These are phyloP conservation scores for Brachyptera risi DNA, from an alignment of 2,888 invertebrate species.

Conservation along the genomic window DNA sequence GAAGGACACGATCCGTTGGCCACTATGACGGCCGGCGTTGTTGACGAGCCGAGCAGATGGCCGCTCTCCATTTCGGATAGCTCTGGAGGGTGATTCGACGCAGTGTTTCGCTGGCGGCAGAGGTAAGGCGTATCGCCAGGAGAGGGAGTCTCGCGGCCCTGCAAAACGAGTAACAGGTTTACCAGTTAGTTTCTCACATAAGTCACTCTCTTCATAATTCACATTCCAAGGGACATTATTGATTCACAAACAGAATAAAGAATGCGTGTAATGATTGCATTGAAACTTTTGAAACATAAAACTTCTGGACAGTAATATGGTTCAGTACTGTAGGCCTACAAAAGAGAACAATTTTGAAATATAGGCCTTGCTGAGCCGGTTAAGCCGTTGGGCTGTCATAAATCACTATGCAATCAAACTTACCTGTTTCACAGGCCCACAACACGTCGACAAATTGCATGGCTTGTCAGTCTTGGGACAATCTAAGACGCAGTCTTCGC, in stretches of 20 bases:
- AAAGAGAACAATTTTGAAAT: too few species aligned
- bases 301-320: too few species aligned
- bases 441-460: slow-evolving; percentile 85
- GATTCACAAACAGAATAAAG: too few species aligned
- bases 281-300: too few species aligned
- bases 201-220: too few species aligned
- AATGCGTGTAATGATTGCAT: too few species aligned
- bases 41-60: slow-evolving; percentile 41
- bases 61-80: slow-evolving; percentile 51
- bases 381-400: too few species aligned
- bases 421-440: slow-evolving; percentile 77
- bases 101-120: slow-evolving; percentile 73
- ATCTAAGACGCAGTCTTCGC: slow-evolving; percentile 72
- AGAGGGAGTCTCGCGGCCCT: slow-evolving; percentile 65
- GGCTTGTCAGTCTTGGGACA: slow-evolving; percentile 80
- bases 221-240: too few species aligned
- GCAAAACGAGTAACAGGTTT: slow-evolving; percentile 33
- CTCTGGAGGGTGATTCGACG: slow-evolving; percentile 45
- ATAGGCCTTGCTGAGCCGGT: too few species aligned
- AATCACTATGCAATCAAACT: too few species aligned
- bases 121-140: slow-evolving; percentile 76
- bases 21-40: slow-evolving; percentile 11
- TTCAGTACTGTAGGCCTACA: too few species aligned
- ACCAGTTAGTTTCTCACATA: too few species aligned
- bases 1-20: slow-evolving; percentile 24